Evolutionary conservation across 2,797 vertebrate species (phyloP).

Genomic region (Phyllotis vaccarum): DNA sequence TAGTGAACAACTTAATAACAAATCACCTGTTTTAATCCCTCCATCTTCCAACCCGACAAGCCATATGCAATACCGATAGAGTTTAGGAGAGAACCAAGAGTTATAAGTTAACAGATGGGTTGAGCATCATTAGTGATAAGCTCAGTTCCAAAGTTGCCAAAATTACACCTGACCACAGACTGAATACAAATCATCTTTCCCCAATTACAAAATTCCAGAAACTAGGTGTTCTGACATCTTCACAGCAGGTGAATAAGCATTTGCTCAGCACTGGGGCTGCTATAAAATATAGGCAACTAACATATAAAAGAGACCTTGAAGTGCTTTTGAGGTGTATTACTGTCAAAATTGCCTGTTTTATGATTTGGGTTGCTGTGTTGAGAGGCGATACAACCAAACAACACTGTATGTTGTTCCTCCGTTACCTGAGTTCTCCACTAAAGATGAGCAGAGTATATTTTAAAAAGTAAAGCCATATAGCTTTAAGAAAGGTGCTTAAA

Average conservation of each 20-base stretch:
- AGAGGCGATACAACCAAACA: neutral
- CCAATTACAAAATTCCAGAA: slow-evolving; percentile 19
- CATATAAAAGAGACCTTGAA: neutral
- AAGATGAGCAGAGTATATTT: neutral
- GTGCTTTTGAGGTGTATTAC: neutral
- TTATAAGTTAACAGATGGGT: neutral
- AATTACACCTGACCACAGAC: neutral
- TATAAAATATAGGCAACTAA: slow-evolving; percentile 15
- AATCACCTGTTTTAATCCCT: neutral
- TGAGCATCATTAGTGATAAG: neutral
- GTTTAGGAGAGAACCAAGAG: neutral
- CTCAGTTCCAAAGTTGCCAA: neutral
- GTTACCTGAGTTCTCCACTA: neutral
- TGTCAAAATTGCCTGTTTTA: neutral
- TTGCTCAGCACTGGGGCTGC: neutral
- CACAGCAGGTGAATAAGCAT: neutral
- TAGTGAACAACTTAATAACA: neutral
- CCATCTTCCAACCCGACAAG: neutral
- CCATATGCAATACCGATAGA: neutral
- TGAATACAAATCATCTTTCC: neutral
- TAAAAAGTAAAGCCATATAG: neutral
- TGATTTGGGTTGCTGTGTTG: neutral
- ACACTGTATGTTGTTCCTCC: neutral
- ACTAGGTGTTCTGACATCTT: neutral
- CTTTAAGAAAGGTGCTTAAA: slow-evolving; percentile 1